These are phyloP conservation scores for Gymnothorax javanicus DNA, from an alignment of 2,797 vertebrate genomes.

Conservation along the genomic window DNA sequence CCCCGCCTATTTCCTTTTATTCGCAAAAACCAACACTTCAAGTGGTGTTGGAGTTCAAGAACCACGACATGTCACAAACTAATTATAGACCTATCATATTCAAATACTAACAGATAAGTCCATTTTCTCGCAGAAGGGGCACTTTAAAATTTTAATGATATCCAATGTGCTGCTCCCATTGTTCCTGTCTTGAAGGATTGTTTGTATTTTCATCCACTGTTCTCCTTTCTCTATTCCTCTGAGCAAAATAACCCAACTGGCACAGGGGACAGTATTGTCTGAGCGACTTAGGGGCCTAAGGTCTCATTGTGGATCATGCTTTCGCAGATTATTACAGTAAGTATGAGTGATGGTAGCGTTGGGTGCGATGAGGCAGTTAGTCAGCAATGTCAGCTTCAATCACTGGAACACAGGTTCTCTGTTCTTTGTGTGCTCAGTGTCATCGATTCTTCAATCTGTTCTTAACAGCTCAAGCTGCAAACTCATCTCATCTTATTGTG, in stretches of 20 bases:
- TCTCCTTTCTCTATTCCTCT: not conserved
- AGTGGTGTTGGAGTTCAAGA: too few species aligned
- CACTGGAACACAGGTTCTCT: not conserved
- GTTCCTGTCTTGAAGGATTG: not conserved
- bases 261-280: not conserved
- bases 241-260: slow-evolving; percentile 34
- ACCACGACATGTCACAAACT: too few species aligned
- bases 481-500: not conserved
- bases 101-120: too few species aligned
- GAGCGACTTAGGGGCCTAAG: not conserved
- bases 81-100: too few species aligned
- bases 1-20: too few species aligned
- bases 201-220: not conserved
- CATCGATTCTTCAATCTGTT: not conserved
- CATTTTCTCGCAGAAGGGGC: too few species aligned
- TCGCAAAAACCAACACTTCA: too few species aligned
- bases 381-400: not conserved
- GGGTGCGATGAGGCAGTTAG: not conserved
- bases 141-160: slow-evolving; percentile 49
- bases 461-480: not conserved
- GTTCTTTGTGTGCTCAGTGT: not conserved
- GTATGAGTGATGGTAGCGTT: not conserved
- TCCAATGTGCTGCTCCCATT: not conserved
- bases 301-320: not conserved
- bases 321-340: not conserved